These are phyloP conservation scores for Kradibia gibbosae DNA, from an alignment of 1,140 invertebrate genomes.

Conservation along the genomic window DNA sequence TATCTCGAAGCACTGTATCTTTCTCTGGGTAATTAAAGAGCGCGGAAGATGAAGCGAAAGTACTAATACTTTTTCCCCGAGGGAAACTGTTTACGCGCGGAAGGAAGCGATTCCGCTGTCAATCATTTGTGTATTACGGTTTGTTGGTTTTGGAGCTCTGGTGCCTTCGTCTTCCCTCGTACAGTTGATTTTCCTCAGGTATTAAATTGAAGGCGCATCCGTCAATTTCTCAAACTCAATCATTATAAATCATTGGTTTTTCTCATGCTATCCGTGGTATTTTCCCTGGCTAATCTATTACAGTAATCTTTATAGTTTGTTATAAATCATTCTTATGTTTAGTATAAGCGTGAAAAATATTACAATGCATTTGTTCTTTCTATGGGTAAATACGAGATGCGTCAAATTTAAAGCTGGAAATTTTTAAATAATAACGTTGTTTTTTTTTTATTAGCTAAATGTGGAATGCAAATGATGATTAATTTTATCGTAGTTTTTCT, in stretches of 20 bases:
- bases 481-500: too few relatives aligned
- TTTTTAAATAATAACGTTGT: too few relatives aligned
- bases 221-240: conserved; percentile 21
- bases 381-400: neutral
- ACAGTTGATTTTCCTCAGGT: neutral
- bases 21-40: neutral
- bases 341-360: conserved; percentile 1
- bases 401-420: neutral
- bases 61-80: neutral
- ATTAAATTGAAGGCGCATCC: neutral
- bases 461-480: too few relatives aligned
- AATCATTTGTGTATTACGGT: neutral
- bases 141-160: neutral
- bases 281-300: neutral
- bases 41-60: neutral
- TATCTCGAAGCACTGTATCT: neutral
- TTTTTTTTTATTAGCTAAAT: too few relatives aligned
- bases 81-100: neutral
- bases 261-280: neutral
- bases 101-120: neutral
- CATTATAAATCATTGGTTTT: conserved; percentile 26
- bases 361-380: neutral
- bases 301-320: conserved; percentile 1
- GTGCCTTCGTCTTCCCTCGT: neutral
- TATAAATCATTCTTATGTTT: conserved; percentile 9